Base-by-base conservation (phyloP, 1,140 invertebrate genomes). In the Ectropis grisescens region DNA sequence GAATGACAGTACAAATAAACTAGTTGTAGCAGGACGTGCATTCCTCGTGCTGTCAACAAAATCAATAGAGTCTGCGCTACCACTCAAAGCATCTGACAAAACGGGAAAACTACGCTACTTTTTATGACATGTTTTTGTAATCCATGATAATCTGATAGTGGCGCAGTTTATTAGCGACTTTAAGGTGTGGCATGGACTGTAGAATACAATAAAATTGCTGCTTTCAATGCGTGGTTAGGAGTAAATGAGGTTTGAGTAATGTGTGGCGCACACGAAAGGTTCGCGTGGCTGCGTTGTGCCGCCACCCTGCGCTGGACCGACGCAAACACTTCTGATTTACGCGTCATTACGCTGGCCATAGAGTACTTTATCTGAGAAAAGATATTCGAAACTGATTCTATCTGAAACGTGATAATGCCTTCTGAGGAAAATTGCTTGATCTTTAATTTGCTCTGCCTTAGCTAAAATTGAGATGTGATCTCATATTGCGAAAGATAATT, bases 221-320 rank as follows among this genome's bases (percentile, higher is more conserved):
- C 62, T 66, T 71, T 72, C 69, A 74, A 69, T 78, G 67, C 54
- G 57, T 69, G 69, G 69, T 69, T 74, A 74, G 58, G 41, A 67
- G 57, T 70, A 78, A 78, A 78, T 78, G 72, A 78, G 72, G 58
- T 62, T 72, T 74, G 72, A 78, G 72, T 78, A 72, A 78, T 78
- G 69, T 54, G 32, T 19, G 41, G 33, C 22, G 46, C 51, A 65
- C 72, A 78, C 72, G 72, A 66, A 64, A 57, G 52, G 40, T 41
- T 74, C 47, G 69, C 71, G 71, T 76, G 71, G 65, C 38, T 11
- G 19, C 36, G 37, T 49, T 47, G 38, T 37, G n/a, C 37, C 40
- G 32, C 33, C 47, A 56, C 37, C 37, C 44, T 48, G 51, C 47
- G 35, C 33, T 8, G 43, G 37, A 48, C 37, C 30, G 35, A 32